Percentiles rank a stretch among this genome's conserved stretches.
phyloP scores from a whole-genome alignment of 2,888 invertebrate species.

The Noctua fimbriata region DNA sequence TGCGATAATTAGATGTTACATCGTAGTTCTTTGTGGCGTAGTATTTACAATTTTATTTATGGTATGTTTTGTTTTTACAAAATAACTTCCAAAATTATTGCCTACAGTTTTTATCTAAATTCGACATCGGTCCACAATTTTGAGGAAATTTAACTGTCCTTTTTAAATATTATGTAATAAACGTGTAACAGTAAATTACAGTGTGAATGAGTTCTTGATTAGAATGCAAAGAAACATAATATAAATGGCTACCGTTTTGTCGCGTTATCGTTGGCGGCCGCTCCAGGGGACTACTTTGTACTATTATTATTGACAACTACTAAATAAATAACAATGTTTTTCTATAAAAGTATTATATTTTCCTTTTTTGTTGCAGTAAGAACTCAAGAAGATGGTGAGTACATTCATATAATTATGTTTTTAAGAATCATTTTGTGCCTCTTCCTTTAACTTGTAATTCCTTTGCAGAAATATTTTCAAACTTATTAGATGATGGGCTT shows the following conservation, averaged over 20 bases:
- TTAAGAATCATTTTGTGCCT: background rate
- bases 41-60: background rate
- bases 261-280: constrained; percentile 53
- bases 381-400: constrained; percentile 52
- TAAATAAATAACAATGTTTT: constrained; percentile 41
- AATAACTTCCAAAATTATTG: background rate
- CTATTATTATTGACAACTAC: background rate
- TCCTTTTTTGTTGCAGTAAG: constrained; percentile 27
- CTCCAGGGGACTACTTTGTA: constrained; percentile 30
- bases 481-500: constrained; percentile 36
- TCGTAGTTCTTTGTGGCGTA: background rate
- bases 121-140: background rate
- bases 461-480: constrained; percentile 52
- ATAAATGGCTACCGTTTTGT: constrained; percentile 42
- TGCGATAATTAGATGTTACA: no score
- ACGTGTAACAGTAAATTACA: constrained; percentile 33
- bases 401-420: background rate
- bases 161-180: background rate
- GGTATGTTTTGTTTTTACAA: background rate
- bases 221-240: constrained; percentile 47
- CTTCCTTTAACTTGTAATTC: background rate
- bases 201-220: constrained; percentile 45
- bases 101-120: constrained; percentile 8
- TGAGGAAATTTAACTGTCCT: background rate
- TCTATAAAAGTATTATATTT: constrained; percentile 27